These are phyloP conservation scores for Nephrotoma flavescens DNA, from an alignment of 2,888 invertebrate species.

Conservation along the genomic window DNA sequence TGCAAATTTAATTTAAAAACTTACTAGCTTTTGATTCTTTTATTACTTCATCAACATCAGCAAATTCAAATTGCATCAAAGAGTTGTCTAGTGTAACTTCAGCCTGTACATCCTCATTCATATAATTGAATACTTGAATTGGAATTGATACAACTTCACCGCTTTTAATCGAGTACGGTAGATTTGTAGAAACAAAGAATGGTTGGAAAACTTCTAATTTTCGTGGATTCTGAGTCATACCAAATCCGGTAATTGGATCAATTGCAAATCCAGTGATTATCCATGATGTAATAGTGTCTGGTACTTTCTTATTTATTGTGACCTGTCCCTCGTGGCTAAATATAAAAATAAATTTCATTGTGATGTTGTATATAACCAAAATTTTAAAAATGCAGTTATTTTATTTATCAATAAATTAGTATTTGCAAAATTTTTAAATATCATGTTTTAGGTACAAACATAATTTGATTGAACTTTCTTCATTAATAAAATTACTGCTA, in stretches of 20 bases:
- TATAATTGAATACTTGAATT: slow-evolving; percentile 77
- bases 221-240: slow-evolving; percentile 49
- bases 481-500: too few species aligned
- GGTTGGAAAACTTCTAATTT: slow-evolving; percentile 62
- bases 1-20: not conserved
- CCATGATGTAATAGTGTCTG: slow-evolving; percentile 75
- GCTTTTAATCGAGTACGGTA: slow-evolving; percentile 76
- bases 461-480: too few species aligned
- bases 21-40: slow-evolving; percentile 50
- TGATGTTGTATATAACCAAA: not conserved
- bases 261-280: slow-evolving; percentile 69
- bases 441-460: too few species aligned
- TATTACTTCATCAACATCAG: slow-evolving; percentile 42
- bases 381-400: too few species aligned
- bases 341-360: not conserved
- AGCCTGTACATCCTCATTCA: slow-evolving; percentile 58
- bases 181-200: slow-evolving; percentile 70
- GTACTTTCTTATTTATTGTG: slow-evolving; percentile 48
- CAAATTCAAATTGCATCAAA: slow-evolving; percentile 65
- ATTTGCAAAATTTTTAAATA: too few species aligned
- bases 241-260: slow-evolving; percentile 59
- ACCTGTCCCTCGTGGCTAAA: slow-evolving; percentile 41
- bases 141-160: slow-evolving; percentile 85
- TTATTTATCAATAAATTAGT: too few species aligned
- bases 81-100: slow-evolving; percentile 74